Conservation (phyloP, 2,888 invertebrate genomes). For the Timema cristinae region DNA sequence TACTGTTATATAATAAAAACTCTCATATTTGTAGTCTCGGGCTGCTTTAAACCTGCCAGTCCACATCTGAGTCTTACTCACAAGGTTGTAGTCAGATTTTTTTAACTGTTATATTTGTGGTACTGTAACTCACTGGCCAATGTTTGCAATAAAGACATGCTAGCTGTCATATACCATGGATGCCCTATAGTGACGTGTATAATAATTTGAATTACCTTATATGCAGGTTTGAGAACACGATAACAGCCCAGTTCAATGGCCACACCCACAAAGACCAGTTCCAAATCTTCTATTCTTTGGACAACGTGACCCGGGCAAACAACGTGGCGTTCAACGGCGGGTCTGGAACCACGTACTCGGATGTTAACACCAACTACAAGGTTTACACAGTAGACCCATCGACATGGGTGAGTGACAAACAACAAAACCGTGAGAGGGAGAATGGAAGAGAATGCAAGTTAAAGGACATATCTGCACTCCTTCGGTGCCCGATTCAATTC, state of each 20-base stretch:
- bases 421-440: too few relatives aligned
- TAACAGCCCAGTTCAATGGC: constrained; percentile 77
- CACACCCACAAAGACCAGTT: constrained; percentile 76
- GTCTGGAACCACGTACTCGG: constrained; percentile 68
- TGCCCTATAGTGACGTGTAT: neutral
- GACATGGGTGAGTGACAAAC: constrained; percentile 53
- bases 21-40: too few relatives aligned
- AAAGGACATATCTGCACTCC: too few relatives aligned
- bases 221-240: constrained; percentile 65
- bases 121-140: too few relatives aligned
- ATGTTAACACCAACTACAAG: constrained; percentile 78
- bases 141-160: too few relatives aligned
- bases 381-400: constrained; percentile 63
- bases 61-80: too few relatives aligned
- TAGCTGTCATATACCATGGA: neutral
- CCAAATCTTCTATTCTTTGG: constrained; percentile 61
- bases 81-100: too few relatives aligned
- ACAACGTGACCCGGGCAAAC: constrained; percentile 53
- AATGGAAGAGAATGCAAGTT: too few relatives aligned
- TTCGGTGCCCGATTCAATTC: too few relatives aligned
- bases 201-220: constrained; percentile 20
- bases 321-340: constrained; percentile 79
- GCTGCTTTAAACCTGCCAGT: too few relatives aligned
- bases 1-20: too few relatives aligned
- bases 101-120: too few relatives aligned